Base-by-base conservation (phyloP, 2,888 invertebrate genomes). In the Hydrotaea cyrtoneurina region DNA sequence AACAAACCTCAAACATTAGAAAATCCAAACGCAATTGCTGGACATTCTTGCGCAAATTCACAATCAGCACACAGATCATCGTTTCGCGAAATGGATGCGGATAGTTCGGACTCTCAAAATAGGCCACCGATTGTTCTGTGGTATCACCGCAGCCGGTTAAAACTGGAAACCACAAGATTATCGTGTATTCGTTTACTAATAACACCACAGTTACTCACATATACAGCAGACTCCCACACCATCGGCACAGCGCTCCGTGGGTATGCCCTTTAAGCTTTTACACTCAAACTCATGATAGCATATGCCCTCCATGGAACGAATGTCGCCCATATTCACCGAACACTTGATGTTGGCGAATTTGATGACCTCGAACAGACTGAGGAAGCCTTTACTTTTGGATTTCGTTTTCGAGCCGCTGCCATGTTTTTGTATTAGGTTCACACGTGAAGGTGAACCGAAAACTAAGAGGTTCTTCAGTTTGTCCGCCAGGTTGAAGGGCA, bases 211-310 rank as follows among this genome's bases (percentile, higher is more conserved):
- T 23, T 17, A 89, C 96, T 95, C 93, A 96, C 96, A 95, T 85
- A 96, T 93, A 89, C 96, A 96, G 89, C 96, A 96, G 36, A 94
- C 94, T 13, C 96, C 96, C 88, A 95, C 95, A 4, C 95, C 96
- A 89, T 94, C 94, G 17, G 96, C 96, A 91, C 96, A 96, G 0
- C 93, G 90, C n/a, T 95, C 95, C 90, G 95, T 94, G 0, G 93
- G 91, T 7, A 93, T 93, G 1, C 96, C 96, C 71, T 94, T 95
- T 53, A 94, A 90, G 69, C 93, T 92, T 19, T 93, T 92, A 89
- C 97, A 97, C 89, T 96, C 95, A 46, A 93, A 93, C 81, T 94
- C 93, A 88, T 95, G 95, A 87, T 95, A 94, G 89, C 97, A 97
- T 26, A 94, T 94, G 0, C 96, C 97, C 88, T 95, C 94, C 87